Evolutionary conservation across 2,113 vertebrate species (phyloP).

Genomic region (Phycodurus eques): DNA sequence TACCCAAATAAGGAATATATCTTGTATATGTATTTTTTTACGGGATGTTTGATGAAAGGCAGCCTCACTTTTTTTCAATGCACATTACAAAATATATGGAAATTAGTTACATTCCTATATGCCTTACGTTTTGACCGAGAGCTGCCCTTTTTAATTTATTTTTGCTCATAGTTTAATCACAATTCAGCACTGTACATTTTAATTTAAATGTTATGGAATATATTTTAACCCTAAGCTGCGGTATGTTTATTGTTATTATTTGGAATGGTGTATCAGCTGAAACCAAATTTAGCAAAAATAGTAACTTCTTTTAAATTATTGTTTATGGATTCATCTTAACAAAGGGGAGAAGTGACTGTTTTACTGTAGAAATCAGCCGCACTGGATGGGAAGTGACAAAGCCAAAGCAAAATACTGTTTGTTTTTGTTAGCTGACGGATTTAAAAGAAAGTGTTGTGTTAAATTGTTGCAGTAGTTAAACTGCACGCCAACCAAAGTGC

Average conservation of each 20-base stretch:
- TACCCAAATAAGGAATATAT: neutral
- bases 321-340: conserved; percentile 35
- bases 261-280: conserved; percentile 15
- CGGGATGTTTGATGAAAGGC: conserved; percentile 12
- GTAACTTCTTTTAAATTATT: conserved; percentile 23
- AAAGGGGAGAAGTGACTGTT: conserved; percentile 30
- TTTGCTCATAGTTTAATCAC: conserved; percentile 21
- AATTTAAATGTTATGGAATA: conserved; percentile 18
- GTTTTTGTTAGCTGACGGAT: conserved; percentile 34
- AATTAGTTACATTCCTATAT: neutral
- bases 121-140: conserved; percentile 30
- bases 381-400: conserved; percentile 66
- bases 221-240: conserved; percentile 1
- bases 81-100: conserved; percentile 4
- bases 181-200: conserved; percentile 42
- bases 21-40: neutral
- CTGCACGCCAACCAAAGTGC: conserved; percentile 69
- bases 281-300: conserved; percentile 13
- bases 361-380: conserved; percentile 68
- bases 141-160: conserved; percentile 48
- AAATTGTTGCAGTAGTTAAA: conserved; percentile 47
- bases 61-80: neutral
- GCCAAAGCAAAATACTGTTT: conserved; percentile 62
- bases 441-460: conserved; percentile 29
- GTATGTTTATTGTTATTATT: conserved; percentile 11